Evolutionary conservation across 37 sponge, comb jelly and placozoan genomes (phyloP).

Genomic region (Theonella swinhoei): DNA sequence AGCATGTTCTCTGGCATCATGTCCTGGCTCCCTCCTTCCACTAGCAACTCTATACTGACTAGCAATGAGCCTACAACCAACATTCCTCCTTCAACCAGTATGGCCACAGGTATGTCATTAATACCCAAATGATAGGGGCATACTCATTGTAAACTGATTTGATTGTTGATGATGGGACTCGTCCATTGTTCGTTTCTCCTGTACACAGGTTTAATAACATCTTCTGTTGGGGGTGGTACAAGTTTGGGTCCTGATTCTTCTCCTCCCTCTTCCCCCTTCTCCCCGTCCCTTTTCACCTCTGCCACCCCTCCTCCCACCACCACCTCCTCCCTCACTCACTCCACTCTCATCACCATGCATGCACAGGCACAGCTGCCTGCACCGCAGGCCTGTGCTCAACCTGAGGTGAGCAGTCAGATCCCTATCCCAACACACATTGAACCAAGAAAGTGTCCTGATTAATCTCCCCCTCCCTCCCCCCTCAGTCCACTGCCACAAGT

Average conservation of each 20-base stretch:
- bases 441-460: too few relatives aligned
- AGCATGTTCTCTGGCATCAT: background rate
- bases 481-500: too few relatives aligned
- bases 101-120: too few relatives aligned
- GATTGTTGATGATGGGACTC: too few relatives aligned
- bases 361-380: conserved; percentile 6
- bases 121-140: too few relatives aligned
- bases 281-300: background rate
- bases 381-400: background rate
- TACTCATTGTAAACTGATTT: too few relatives aligned
- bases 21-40: background rate
- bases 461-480: too few relatives aligned
- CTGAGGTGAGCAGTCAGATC: conserved; percentile 40
- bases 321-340: conserved; percentile 12
- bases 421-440: too few relatives aligned
- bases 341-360: background rate
- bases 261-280: conserved; percentile 22
- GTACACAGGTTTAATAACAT: background rate
- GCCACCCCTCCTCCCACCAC: conserved; percentile 17
- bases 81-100: too few relatives aligned
- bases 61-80: background rate
- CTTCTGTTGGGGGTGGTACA: background rate
- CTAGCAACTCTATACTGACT: background rate
- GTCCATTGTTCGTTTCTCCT: too few relatives aligned
- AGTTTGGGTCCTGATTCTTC: background rate